Percentiles rank a stretch among this genome's conserved stretches.
Evolutionary conservation across 2,888 invertebrate genomes (phyloP).

Genomic region (Perizoma affinitatum): DNA sequence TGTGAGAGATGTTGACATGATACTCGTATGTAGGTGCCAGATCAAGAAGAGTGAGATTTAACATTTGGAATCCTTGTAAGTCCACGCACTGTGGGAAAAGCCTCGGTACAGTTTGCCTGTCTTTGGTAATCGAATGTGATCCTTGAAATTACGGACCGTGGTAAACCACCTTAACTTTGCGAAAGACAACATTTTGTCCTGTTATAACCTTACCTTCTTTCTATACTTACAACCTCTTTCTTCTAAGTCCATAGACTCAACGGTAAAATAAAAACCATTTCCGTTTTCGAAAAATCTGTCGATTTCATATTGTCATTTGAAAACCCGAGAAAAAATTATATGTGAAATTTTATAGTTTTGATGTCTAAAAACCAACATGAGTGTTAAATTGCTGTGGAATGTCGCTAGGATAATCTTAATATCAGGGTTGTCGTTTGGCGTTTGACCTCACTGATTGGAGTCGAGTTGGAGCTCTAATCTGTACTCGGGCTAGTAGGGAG

Average conservation of each 20-base stretch:
- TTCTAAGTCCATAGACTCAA: slow-evolving; percentile 9
- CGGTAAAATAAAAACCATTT: slow-evolving; percentile 43
- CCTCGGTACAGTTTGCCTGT: too few relatives aligned
- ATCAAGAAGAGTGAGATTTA: too few relatives aligned
- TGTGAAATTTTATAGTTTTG: slow-evolving; percentile 23
- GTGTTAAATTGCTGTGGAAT: slow-evolving; percentile 73
- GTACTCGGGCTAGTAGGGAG: neutral
- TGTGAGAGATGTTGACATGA: too few relatives aligned
- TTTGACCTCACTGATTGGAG: slow-evolving; percentile 40
- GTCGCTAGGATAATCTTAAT: slow-evolving; percentile 68
- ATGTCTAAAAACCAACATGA: slow-evolving; percentile 51
- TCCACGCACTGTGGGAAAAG: too few relatives aligned
- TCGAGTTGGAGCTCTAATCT: neutral
- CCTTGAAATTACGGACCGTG: too few relatives aligned
- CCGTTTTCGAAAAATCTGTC: slow-evolving; percentile 53
- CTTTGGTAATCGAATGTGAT: too few relatives aligned
- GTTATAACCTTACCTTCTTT: too few relatives aligned
- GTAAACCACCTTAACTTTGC: too few relatives aligned
- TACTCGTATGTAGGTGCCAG: too few relatives aligned
- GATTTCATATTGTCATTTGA: slow-evolving; percentile 12
- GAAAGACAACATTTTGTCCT: too few relatives aligned
- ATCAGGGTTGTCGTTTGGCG: slow-evolving; percentile 65
- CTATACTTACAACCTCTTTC: slow-evolving; percentile 1
- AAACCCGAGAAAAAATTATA: slow-evolving; percentile 29
- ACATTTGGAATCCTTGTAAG: too few relatives aligned